Percentiles rank a stretch among this genome's conserved stretches.
phyloP scores from a whole-genome alignment of 2,113 vertebrate genomes.

The Ameiurus melas region DNA sequence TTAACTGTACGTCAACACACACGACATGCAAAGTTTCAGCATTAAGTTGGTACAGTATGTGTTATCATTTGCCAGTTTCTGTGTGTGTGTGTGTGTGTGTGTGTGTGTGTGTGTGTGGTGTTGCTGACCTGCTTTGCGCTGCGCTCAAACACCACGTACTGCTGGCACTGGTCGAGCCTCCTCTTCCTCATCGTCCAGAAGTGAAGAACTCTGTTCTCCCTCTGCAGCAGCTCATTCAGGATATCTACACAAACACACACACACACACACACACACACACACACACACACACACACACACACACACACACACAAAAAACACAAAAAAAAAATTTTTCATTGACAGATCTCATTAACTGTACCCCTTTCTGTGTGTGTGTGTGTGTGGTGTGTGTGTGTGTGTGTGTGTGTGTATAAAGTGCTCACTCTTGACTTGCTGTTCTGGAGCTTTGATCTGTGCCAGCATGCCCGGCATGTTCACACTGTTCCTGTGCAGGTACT shows the following conservation, averaged over 20 bases:
- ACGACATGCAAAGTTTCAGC: neutral
- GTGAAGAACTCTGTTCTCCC: slow-evolving; percentile 95
- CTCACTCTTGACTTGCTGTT: slow-evolving; percentile 98
- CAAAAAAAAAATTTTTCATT: no score
- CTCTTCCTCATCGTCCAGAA: slow-evolving; percentile 98
- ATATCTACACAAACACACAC: slow-evolving; percentile 79
- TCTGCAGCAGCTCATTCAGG: slow-evolving; percentile 94
- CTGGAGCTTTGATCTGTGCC: slow-evolving; percentile 94
- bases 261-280: slow-evolving; percentile 14
- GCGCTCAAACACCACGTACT: slow-evolving; percentile 97
- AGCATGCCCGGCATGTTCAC: slow-evolving; percentile 98
- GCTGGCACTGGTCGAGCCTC: slow-evolving; percentile 95
- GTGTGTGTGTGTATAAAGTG: slow-evolving; percentile 17
- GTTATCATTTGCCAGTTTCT: neutral
- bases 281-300: slow-evolving; percentile 16
- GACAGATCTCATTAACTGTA: neutral
- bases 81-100: neutral
- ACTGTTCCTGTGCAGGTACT: slow-evolving; percentile 97
- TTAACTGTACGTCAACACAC: neutral
- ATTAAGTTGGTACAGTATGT: neutral
- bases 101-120: slow-evolving; percentile 1
- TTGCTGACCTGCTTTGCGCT: slow-evolving; percentile 93
- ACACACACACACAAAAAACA: no score
- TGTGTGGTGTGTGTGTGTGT: slow-evolving; percentile 32
- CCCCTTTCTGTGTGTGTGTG: slow-evolving; percentile 1